A percentile compares a stretch with the other conserved stretches of the same genome.
phyloP scores from a whole-genome alignment of 2,888 invertebrate genomes.

The Cosmorhoe ocellata region DNA sequence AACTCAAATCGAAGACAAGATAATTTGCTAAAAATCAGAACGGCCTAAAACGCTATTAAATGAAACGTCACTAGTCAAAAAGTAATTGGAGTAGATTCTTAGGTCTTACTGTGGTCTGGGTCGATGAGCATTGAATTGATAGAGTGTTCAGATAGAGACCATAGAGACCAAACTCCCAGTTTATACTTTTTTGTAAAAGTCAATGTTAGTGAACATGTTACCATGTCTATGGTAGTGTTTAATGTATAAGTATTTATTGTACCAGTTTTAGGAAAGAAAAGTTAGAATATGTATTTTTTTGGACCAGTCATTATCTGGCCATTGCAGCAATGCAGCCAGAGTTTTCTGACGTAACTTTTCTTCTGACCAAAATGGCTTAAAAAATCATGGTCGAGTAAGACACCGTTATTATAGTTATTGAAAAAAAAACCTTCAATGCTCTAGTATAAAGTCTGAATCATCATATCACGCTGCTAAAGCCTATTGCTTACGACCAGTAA shows the following conservation, averaged over 20 bases:
- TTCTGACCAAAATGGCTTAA: too few relatives aligned
- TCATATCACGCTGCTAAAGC: conserved; percentile 37
- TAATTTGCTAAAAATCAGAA: conserved; percentile 13
- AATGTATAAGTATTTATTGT: too few relatives aligned
- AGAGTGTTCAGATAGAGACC: conserved; percentile 31
- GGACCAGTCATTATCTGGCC: too few relatives aligned
- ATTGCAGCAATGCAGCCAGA: too few relatives aligned
- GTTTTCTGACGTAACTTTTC: too few relatives aligned
- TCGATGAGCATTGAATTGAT: not conserved
- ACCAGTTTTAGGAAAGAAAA: too few relatives aligned
- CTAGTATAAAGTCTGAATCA: conserved; percentile 17
- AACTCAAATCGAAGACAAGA: conserved; percentile 11
- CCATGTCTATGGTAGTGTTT: too few relatives aligned
- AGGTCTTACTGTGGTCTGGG: conserved; percentile 13
- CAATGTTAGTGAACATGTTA: too few relatives aligned
- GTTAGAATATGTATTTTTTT: too few relatives aligned
- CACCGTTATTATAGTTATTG: conserved; percentile 6
- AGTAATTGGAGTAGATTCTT: conserved; percentile 24
- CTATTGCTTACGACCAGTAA: conserved; percentile 60
- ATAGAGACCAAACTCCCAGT: too few relatives aligned
- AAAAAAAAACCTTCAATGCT: not conserved
- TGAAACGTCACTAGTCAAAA: conserved; percentile 18
- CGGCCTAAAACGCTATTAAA: conserved; percentile 9
- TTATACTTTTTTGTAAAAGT: too few relatives aligned
- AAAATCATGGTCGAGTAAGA: not conserved